phyloP scores from a whole-genome alignment of 1,140 invertebrate species.

The Zaprionus inermis region DNA sequence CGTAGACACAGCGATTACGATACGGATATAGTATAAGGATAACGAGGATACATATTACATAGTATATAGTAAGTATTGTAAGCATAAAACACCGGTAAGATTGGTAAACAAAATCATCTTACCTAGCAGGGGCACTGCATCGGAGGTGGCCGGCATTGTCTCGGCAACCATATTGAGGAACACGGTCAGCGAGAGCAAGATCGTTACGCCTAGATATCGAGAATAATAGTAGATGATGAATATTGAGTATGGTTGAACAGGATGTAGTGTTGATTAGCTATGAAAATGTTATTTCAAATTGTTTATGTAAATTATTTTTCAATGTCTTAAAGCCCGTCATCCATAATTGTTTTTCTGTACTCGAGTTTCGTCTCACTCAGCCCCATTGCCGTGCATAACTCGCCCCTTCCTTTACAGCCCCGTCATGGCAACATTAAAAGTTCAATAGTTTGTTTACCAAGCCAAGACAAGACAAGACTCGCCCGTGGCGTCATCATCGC shows the following conservation, averaged over 20 bases:
- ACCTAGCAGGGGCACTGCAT: conserved; percentile 90
- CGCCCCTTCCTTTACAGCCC: conserved; percentile 26
- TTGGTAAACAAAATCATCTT: conserved; percentile 78
- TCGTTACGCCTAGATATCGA: conserved; percentile 94
- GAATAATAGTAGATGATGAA: conserved; percentile 4
- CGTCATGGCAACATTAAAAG: conserved; percentile 52
- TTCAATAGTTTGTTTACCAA: conserved; percentile 77
- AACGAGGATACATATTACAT: conserved; percentile 29
- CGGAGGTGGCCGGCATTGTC: conserved; percentile 96
- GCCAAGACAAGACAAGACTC: conserved; percentile 42
- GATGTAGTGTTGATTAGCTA: background rate
- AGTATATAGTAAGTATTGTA: conserved; percentile 38
- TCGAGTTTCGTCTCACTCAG: background rate
- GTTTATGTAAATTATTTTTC: background rate
- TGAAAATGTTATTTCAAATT: background rate
- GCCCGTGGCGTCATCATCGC: conserved; percentile 52
- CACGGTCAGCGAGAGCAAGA: conserved; percentile 99
- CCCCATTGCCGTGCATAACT: conserved; percentile 4
- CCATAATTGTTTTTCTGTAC: conserved; percentile 21
- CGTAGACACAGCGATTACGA: conserved; percentile 50
- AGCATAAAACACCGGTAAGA: conserved; percentile 49
- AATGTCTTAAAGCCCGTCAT: background rate
- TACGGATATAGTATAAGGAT: conserved; percentile 32
- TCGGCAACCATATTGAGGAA: conserved; percentile 98
- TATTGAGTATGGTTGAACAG: background rate